Percentiles rank a stretch among this genome's conserved stretches.
phyloP scores from a whole-genome alignment of 2,113 vertebrate species.

The Ochotona curzoniae region DNA sequence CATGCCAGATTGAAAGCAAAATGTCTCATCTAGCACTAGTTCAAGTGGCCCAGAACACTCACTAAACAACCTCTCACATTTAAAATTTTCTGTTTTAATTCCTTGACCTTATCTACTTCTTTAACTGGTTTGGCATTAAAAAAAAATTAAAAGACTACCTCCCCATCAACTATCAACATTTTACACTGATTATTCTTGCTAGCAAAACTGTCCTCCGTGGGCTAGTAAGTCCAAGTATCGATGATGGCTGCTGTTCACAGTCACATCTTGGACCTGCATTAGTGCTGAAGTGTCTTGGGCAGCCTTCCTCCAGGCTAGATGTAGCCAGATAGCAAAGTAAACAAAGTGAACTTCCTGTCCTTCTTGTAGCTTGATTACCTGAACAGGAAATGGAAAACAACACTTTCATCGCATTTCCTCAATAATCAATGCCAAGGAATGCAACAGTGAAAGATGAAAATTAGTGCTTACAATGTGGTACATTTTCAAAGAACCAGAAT shows the following conservation, averaged over 20 bases:
- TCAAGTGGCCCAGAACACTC: not conserved
- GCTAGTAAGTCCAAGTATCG: too few relatives aligned
- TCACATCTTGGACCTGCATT: too few relatives aligned
- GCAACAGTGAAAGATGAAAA: conserved; percentile 29
- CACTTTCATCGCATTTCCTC: conserved; percentile 37
- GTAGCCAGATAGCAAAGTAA: not conserved
- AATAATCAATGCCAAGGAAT: not conserved
- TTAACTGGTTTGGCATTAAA: too few relatives aligned
- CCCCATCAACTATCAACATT: not conserved
- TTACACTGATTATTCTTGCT: not conserved
- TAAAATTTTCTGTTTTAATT: not conserved
- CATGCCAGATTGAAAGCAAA: not conserved
- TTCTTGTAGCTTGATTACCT: not conserved
- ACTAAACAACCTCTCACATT: not conserved
- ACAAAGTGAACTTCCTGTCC: not conserved
- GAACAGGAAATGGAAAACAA: conserved; percentile 25
- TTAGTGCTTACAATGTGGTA: not conserved
- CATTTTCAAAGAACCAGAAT: conserved; percentile 21
- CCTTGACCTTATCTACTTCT: not conserved
- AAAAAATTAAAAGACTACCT: not conserved
- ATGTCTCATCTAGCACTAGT: not conserved
- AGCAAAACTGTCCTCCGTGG: not conserved
- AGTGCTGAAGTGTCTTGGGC: not conserved
- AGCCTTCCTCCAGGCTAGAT: not conserved
- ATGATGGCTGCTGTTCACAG: too few relatives aligned